Evolutionary conservation across 2,113 vertebrate genomes (phyloP).

Genomic region (Centropus unirufus): DNA sequence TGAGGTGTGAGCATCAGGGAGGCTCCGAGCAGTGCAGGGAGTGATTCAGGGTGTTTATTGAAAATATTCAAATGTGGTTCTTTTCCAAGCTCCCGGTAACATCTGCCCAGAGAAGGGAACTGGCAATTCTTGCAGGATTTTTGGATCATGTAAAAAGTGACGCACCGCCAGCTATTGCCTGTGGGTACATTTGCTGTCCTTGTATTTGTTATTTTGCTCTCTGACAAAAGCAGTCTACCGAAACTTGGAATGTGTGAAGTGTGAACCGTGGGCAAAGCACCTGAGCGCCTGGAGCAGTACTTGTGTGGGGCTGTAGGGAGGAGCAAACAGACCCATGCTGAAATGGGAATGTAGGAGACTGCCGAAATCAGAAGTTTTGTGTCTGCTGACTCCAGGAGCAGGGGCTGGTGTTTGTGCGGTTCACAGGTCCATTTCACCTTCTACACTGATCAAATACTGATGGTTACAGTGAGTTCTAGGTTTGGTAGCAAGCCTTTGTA

Average conservation of each 20-base stretch:
- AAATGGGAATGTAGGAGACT: background rate
- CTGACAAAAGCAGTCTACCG: background rate
- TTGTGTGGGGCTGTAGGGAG: background rate
- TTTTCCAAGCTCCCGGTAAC: background rate
- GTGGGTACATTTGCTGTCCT: background rate
- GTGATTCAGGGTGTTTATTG: background rate
- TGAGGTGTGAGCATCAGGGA: background rate
- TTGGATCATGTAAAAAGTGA: background rate
- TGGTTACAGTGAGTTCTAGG: background rate
- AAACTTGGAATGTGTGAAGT: background rate
- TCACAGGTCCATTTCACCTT: background rate
- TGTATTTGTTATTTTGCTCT: background rate
- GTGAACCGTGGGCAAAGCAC: background rate
- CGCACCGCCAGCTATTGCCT: fast-evolving
- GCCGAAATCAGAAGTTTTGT: background rate
- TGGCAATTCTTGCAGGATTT: background rate
- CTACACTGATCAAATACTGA: background rate
- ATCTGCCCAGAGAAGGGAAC: background rate
- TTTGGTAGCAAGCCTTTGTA: background rate
- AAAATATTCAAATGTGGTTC: background rate
- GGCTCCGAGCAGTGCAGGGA: background rate
- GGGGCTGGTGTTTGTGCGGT: background rate
- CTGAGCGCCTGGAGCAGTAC: fast-evolving
- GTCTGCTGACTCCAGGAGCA: background rate
- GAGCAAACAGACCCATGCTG: background rate